Base-by-base conservation (phyloP, 2,888 invertebrate species). In the Sinodicranocentrus sp. region DNA sequence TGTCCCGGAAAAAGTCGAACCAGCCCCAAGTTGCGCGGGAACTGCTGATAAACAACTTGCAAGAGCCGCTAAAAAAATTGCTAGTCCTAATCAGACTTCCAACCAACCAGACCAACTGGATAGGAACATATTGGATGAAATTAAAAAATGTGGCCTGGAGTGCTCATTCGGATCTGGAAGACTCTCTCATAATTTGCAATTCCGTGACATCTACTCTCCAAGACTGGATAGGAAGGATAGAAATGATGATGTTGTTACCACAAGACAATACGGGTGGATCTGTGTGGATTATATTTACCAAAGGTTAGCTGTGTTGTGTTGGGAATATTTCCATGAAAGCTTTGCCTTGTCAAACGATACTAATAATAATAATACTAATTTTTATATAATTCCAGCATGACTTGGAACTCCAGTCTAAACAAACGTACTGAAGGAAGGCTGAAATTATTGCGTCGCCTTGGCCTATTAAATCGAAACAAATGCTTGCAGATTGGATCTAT, bases 271-370 rank as follows among this genome's bases (percentile, higher is more conserved):
- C 68, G 90, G 91, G 61, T 95, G 95, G 95, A 91, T 94, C 72
- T 95, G 94, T 0, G 97, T 98, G 0, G 98, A 98, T 91, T 98
- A 97, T 90, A 97, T 98, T 84, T 97, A 97, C 90, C 97, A 95
- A 88, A 94, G 94, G 93, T 94, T 33, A 33, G 33, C 10, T 33
- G 10, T 33, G 33, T 6, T 33, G 3, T 10, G 10, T 6, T 33
- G 33, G 3, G 33, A 15, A 48, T 48, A 3, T n/a, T 6, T 48
- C n/a, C n/a, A 15, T 48, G n/a, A 10, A n/a, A n/a, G 10, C 33
- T 26, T 17, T 43, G 57, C 39, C 43, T 65, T 28, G n/a, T n/a
- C n/a, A 39, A 28, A 44, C 70, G 43, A 48, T 19, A 61, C 39
- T 15, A 10, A 63, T 8, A 65, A 59, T 15, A 57, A 15, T 25